These are phyloP conservation scores for Papilio machaon DNA, from an alignment of 1,140 invertebrate genomes.

Conservation along the genomic window DNA sequence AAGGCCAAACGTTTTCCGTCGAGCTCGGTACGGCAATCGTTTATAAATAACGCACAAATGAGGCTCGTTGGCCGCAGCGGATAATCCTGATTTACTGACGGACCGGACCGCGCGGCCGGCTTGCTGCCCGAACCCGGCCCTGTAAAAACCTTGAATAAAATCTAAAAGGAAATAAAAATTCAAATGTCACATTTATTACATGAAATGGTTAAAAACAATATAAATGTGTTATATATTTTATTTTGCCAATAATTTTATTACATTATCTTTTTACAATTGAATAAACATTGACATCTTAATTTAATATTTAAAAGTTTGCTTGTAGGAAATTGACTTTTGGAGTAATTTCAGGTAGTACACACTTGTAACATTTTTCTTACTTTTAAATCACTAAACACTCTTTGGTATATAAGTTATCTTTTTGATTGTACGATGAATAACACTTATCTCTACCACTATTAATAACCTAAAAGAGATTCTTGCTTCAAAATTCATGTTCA, in stretches of 20 bases:
- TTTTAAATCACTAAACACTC: too few relatives aligned
- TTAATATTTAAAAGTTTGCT: too few relatives aligned
- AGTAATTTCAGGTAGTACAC: too few relatives aligned
- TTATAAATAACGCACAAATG: slow-evolving; percentile 76
- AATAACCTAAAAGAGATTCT: too few relatives aligned
- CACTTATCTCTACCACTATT: too few relatives aligned
- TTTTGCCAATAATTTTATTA: not conserved
- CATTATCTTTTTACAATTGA: too few relatives aligned
- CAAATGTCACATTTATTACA: slow-evolving; percentile 5
- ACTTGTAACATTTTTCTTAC: too few relatives aligned
- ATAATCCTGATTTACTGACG: slow-evolving; percentile 74
- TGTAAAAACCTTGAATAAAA: slow-evolving; percentile 3
- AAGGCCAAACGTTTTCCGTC: slow-evolving; percentile 8
- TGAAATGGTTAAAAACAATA: slow-evolving; percentile 7
- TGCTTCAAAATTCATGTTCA: not conserved
- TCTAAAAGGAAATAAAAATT: not conserved
- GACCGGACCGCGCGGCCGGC: slow-evolving; percentile 49
- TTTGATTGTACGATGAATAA: too few relatives aligned
- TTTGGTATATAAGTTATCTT: too few relatives aligned
- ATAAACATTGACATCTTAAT: too few relatives aligned
- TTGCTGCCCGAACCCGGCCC: slow-evolving; percentile 39
- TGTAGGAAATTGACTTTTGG: too few relatives aligned
- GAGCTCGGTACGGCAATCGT: slow-evolving; percentile 64
- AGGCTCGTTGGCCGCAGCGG: slow-evolving; percentile 57
- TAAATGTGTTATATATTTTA: not conserved